A percentile compares a stretch with the other conserved stretches of the same genome.
phyloP scores from a whole-genome alignment of 2,113 vertebrate species.

The Ahaetulla prasina region DNA sequence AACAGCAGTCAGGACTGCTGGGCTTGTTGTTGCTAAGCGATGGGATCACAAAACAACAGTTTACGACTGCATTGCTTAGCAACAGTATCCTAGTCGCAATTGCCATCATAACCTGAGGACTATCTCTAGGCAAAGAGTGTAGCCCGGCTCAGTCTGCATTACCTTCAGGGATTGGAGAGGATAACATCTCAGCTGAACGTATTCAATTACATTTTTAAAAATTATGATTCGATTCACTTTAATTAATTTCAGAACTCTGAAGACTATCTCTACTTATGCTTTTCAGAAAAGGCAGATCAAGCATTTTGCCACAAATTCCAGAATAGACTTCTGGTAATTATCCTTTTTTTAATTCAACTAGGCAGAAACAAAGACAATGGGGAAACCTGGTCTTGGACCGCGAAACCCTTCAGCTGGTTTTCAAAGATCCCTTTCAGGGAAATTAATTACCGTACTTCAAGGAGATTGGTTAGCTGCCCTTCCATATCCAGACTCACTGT shows the following conservation, averaged over 20 bases:
- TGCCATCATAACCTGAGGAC: neutral
- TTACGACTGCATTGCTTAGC: neutral
- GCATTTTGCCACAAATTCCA: neutral
- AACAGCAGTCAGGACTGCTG: neutral
- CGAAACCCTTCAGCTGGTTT: neutral
- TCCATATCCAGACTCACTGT: neutral
- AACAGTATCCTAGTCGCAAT: neutral
- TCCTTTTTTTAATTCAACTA: slow-evolving; percentile 23
- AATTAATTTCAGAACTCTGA: neutral
- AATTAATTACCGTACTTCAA: slow-evolving; percentile 1
- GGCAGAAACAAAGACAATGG: neutral
- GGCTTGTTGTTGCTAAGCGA: neutral
- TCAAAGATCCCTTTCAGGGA: neutral
- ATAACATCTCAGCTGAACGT: neutral
- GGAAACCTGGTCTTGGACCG: neutral
- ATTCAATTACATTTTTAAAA: neutral
- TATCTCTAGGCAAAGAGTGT: neutral
- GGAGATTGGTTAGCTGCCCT: neutral
- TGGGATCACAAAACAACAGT: neutral
- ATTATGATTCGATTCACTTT: neutral
- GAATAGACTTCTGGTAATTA: neutral
- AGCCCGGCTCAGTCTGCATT: neutral
- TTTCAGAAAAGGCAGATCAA: neutral
- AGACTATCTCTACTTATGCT: neutral
- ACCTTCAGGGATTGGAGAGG: neutral